These are phyloP conservation scores for Lacerta agilis DNA, from an alignment of 2,797 vertebrate species.

Conservation along the genomic window DNA sequence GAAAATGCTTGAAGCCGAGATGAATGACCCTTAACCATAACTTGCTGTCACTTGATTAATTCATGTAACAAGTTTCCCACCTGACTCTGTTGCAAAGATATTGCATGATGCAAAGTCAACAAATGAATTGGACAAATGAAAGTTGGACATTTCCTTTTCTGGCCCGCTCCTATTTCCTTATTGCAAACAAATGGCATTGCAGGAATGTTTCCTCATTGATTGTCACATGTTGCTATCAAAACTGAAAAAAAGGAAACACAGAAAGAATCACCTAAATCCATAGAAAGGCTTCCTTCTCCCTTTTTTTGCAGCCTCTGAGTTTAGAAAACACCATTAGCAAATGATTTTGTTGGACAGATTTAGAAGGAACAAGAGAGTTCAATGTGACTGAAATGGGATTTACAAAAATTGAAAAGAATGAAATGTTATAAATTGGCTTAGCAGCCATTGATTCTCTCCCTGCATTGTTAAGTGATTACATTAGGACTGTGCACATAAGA, in stretches of 20 bases:
- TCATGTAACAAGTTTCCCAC: neutral
- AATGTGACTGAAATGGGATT: slow-evolving; percentile 9
- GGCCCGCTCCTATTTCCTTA: neutral
- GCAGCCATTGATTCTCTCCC: neutral
- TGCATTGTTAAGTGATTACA: slow-evolving; percentile 2
- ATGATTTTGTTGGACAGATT: slow-evolving; percentile 4
- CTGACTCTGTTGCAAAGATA: slow-evolving; percentile 1
- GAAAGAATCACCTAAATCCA: neutral
- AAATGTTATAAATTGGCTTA: slow-evolving; percentile 19
- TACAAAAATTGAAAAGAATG: slow-evolving; percentile 28
- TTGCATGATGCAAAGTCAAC: slow-evolving; percentile 10
- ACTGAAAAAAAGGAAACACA: neutral
- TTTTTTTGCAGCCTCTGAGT: neutral
- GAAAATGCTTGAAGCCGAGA: neutral
- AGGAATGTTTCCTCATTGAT: slow-evolving; percentile 14
- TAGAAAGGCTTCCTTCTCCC: slow-evolving; percentile 17
- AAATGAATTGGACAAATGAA: slow-evolving; percentile 17
- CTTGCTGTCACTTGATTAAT: neutral
- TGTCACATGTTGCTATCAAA: neutral
- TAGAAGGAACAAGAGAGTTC: neutral
- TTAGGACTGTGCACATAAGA: neutral
- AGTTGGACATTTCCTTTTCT: neutral
- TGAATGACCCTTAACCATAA: neutral
- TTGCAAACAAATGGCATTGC: neutral
- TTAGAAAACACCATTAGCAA: slow-evolving; percentile 23